Evolutionary conservation across 2,888 invertebrate genomes (phyloP).

Genomic region (Amblyjoppa proteus): DNA sequence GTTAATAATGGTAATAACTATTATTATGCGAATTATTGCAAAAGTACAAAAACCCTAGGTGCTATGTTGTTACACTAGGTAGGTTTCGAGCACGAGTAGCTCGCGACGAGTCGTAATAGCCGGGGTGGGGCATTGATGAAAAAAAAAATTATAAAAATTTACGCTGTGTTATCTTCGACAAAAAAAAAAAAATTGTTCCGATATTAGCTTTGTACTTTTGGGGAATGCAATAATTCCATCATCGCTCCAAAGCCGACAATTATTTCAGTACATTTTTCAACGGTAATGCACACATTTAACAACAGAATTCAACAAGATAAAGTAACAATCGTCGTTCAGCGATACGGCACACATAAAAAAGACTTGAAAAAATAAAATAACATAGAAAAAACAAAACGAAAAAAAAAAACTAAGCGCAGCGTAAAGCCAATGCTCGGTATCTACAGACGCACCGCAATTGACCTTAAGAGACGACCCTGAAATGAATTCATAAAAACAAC

Average conservation of each 20-base stretch:
- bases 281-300: conserved; percentile 29
- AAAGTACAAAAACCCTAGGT: conserved; percentile 85
- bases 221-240: conserved; percentile 49
- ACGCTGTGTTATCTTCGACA: conserved; percentile 48
- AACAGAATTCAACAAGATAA: conserved; percentile 32
- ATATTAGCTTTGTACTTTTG: conserved; percentile 26
- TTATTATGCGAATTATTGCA: conserved; percentile 84
- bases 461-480: conserved; percentile 70
- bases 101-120: conserved; percentile 64
- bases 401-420: conserved; percentile 30
- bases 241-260: conserved; percentile 34
- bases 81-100: conserved; percentile 69
- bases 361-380: conserved; percentile 33
- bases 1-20: conserved; percentile 76
- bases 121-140: conserved; percentile 34
- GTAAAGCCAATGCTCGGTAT: conserved; percentile 75
- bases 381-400: conserved; percentile 8
- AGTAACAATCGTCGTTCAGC: conserved; percentile 23
- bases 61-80: conserved; percentile 84
- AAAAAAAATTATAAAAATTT: conserved; percentile 36
- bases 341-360: conserved; percentile 30
- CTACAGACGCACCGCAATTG: conserved; percentile 71
- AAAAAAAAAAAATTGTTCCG: conserved; percentile 23
- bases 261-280: conserved; percentile 22
- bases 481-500: conserved; percentile 70